Conservation (phyloP, 2,797 vertebrate species). For the Macropus fuliginosus region DNA sequence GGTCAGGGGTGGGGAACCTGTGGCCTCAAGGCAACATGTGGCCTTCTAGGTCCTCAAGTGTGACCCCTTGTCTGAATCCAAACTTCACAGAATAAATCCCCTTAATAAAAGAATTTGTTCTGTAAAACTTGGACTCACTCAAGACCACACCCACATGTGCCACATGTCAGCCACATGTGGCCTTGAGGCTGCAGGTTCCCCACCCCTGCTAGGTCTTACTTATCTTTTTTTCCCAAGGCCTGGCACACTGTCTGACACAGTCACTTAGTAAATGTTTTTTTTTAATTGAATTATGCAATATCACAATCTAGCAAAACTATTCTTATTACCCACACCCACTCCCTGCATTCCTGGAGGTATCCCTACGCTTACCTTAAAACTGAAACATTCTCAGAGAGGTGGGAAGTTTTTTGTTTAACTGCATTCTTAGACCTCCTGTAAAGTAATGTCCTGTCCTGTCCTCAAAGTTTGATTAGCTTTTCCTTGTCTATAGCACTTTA, state of each 20-base stretch:
- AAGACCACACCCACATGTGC: too few species aligned
- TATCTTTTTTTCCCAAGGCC: neutral
- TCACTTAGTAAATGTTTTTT: neutral
- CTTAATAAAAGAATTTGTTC: too few species aligned
- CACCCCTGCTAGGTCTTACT: too few species aligned
- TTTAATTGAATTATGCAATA: neutral
- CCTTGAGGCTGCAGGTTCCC: too few species aligned
- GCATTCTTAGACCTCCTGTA: neutral
- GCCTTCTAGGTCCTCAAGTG: too few species aligned
- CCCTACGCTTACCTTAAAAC: neutral
- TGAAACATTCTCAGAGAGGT: neutral
- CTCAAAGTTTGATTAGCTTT: constrained; percentile 45
- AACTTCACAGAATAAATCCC: too few species aligned
- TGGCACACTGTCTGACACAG: neutral
- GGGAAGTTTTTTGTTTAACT: neutral
- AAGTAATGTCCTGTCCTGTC: constrained; percentile 6
- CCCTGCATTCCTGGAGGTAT: neutral
- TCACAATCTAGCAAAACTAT: neutral
- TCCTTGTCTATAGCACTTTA: constrained; percentile 42
- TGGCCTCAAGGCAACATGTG: too few species aligned
- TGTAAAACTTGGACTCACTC: too few species aligned
- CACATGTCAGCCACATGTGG: too few species aligned
- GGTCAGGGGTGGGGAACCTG: too few species aligned
- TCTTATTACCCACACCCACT: too few species aligned
- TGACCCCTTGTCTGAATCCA: too few species aligned